Conservation (phyloP, 1,140 invertebrate species). For the Hormaphis cornu region DNA sequence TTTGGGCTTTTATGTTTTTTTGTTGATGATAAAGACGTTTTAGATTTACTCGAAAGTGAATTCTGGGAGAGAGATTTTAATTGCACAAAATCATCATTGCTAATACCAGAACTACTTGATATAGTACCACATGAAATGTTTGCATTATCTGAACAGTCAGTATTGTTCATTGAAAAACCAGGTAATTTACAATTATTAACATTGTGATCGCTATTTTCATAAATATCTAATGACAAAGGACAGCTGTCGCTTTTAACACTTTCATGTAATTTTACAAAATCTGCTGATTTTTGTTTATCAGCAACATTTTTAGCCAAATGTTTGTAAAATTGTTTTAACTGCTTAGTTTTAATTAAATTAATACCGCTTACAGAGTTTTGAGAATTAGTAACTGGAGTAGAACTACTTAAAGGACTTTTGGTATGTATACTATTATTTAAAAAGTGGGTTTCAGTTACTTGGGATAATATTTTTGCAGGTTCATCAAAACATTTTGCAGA, state of each 20-base stretch:
- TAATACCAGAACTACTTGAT: not conserved
- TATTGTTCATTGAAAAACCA: not conserved
- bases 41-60: not conserved
- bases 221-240: not conserved
- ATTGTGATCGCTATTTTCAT: not conserved
- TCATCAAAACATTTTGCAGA: not conserved
- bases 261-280: not conserved
- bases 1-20: not conserved
- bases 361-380: not conserved
- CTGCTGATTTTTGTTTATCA: not conserved
- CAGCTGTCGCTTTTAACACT: not conserved
- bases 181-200: not conserved
- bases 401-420: constrained; percentile 12
- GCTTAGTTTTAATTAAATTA: not conserved
- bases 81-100: not conserved
- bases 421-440: not conserved
- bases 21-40: not conserved
- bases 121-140: not conserved
- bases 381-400: constrained; percentile 3
- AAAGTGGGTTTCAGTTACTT: not conserved
- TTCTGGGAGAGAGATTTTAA: not conserved
- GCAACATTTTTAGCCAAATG: not conserved
- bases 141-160: not conserved
- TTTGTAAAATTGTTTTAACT: not conserved
- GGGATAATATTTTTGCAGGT: not conserved